These are phyloP conservation scores for Eudyptes chrysolophus DNA, from an alignment of 2,113 vertebrate genomes.

Conservation along the genomic window DNA sequence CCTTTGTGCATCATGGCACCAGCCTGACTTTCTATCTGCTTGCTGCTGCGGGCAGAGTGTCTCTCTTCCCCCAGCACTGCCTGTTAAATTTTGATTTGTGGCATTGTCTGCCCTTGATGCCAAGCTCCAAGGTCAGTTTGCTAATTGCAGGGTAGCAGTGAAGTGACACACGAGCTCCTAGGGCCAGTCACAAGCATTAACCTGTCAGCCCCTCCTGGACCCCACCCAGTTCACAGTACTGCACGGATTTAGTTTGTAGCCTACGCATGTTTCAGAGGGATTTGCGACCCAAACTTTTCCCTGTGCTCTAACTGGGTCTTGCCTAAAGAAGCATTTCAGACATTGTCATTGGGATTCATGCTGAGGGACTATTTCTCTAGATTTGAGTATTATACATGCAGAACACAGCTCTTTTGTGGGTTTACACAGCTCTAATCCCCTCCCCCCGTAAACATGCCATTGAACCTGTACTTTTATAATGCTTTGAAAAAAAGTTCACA, in stretches of 20 bases:
- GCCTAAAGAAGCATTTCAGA: neutral
- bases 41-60: neutral
- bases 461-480: neutral
- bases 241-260: fast-evolving
- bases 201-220: neutral
- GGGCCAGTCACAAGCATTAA: neutral
- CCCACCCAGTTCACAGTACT: neutral
- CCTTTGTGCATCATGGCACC: conserved; percentile 4
- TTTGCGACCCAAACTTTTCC: neutral
- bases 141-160: neutral
- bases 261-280: fast-evolving
- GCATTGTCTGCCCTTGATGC: neutral
- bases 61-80: neutral
- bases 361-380: neutral
- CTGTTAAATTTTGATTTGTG: neutral
- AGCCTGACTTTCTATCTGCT: neutral
- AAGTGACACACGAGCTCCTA: neutral
- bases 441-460: neutral
- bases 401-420: neutral
- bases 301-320: neutral
- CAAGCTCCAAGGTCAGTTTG: neutral
- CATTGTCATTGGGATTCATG: neutral
- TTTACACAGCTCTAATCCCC: neutral
- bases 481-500: neutral
- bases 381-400: fast-evolving